Evolutionary conservation across 2,888 invertebrate genomes (phyloP), one percentile per base, ranked within the genome.

Genomic region (Erebia epiphron): DNA sequence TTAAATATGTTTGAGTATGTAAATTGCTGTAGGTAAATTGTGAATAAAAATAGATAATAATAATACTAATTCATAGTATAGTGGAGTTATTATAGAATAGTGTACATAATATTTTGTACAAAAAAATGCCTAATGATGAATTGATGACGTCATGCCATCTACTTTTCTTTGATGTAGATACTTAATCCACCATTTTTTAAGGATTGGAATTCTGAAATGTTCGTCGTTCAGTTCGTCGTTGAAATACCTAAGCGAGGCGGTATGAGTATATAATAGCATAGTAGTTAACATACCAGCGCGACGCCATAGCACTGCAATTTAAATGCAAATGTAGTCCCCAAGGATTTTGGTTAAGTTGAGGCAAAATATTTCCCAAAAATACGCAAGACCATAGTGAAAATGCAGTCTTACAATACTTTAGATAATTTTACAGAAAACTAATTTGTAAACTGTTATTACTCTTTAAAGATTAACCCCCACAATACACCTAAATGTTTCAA

Each of bases 271-370:
- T 3, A 52, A 52, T n/a, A 50, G n/a, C n/a, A 50, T 13, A 4
- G 52, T 52, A 16, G 16, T 52, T 16, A 52, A 10, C 52, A 52
- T 52, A 18, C 49, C 14, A 5, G n/a, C 49, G n/a, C n/a, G 16
- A 41, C 61, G 61, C 10, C 16, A 43, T 43, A 61, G 43, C 43
- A 18, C 61, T 43, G 58, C 58, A 9, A 58, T 41, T 43, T 16
- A 5, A 61, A 61, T 61, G 61, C 43, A 43, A 61, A 61, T 61
- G 18, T 18, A n/a, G 16, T 41, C 61, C 16, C 43, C n/a, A 16
- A 61, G 43, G 43, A 11, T 43, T 61, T 41, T 61, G 41, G 43
- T 61, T 50, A 50, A 50, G 49, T 50, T 52, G 50, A 8, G 16
- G 8, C 50, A 52, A 52, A 52, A 52, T 61, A 43, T 43, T 61